Conservation (phyloP, 1,140 invertebrate genomes). For the Drosophila lini region DNA sequence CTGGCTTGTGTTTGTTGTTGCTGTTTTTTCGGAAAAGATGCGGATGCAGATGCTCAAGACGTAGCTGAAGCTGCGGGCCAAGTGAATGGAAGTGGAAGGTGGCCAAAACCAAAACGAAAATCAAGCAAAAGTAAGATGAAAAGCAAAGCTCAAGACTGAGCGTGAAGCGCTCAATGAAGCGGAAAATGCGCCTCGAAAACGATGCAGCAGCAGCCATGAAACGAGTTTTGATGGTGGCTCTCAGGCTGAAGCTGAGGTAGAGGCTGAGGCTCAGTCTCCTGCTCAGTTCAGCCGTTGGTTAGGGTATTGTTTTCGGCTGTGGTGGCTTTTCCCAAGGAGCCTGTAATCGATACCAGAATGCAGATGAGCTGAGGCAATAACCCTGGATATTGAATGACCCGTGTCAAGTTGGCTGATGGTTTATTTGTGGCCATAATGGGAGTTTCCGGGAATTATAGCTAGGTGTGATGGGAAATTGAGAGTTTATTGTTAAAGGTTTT, state of each 20-base stretch:
- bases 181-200: constrained; percentile 76
- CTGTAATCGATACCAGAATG: constrained; percentile 36
- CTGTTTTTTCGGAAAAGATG: constrained; percentile 37
- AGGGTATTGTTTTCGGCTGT: constrained; percentile 31
- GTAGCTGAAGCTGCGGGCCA: constrained; percentile 45
- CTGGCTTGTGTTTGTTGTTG: constrained; percentile 26
- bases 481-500: neutral
- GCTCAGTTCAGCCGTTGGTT: constrained; percentile 1
- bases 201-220: constrained; percentile 65
- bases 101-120: constrained; percentile 29
- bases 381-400: constrained; percentile 16
- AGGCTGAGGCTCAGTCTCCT: neutral
- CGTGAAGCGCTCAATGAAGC: constrained; percentile 72
- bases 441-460: neutral
- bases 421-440: constrained; percentile 4
- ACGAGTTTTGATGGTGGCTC: constrained; percentile 53
- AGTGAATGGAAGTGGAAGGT: constrained; percentile 60
- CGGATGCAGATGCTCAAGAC: constrained; percentile 69
- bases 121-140: constrained; percentile 14
- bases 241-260: neutral
- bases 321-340: constrained; percentile 26
- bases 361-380: constrained; percentile 23
- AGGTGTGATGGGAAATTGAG: neutral
- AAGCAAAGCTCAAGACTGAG: constrained; percentile 41
- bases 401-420: constrained; percentile 24